Evolutionary conservation across 1,140 invertebrate genomes (phyloP).

Genomic region (Homarus americanus): DNA sequence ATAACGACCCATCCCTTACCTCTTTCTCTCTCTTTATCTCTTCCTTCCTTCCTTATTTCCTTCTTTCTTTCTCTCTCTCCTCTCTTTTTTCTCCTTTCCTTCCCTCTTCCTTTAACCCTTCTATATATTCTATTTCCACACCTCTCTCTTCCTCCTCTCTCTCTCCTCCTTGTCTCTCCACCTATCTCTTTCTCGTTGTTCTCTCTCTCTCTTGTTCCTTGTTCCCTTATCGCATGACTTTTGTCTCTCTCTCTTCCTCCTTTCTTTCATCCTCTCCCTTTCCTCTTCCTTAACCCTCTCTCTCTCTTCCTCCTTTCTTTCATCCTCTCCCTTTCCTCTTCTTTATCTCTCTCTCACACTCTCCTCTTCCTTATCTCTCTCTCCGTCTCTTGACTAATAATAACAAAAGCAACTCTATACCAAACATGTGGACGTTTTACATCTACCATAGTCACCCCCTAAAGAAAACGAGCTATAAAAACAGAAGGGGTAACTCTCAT

Average conservation of each 20-base stretch:
- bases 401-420: too few relatives aligned
- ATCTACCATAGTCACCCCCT: too few relatives aligned
- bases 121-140: not conserved
- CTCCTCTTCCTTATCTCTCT: not conserved
- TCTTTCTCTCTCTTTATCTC: not conserved
- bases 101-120: too few relatives aligned
- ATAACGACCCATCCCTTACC: too few relatives aligned
- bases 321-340: too few relatives aligned
- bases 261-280: not conserved
- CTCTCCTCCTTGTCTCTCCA: not conserved
- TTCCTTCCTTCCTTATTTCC: not conserved
- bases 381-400: not conserved
- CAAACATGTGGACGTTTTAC: too few relatives aligned
- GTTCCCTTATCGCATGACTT: too few relatives aligned
- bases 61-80: not conserved
- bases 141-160: not conserved
- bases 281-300: not conserved
- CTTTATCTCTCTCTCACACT: not conserved
- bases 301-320: not conserved
- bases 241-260: not conserved
- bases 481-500: too few relatives aligned
- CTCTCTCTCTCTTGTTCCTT: not conserved
- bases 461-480: too few relatives aligned
- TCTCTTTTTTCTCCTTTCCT: not conserved
- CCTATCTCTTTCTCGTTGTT: not conserved